These are phyloP conservation scores for Spea multiplicata DNA, from an alignment of 2,113 vertebrate genomes.

Conservation along the genomic window DNA sequence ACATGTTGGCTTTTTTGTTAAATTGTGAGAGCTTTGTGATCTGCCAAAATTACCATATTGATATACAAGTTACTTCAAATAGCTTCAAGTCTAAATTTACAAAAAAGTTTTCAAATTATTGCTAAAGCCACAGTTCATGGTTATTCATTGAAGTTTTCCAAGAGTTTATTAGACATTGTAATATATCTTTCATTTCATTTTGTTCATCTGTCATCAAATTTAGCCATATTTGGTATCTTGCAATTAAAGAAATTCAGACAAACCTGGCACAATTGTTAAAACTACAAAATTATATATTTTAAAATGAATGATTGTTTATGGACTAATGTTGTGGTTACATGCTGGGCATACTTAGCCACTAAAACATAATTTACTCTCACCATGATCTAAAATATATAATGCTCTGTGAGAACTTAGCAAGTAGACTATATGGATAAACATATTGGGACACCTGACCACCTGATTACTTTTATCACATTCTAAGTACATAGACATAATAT, in stretches of 20 bases:
- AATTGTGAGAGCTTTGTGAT: constrained; percentile 26
- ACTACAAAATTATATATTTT: no score
- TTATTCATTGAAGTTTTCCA: constrained; percentile 15
- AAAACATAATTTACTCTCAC: no score
- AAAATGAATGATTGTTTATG: no score
- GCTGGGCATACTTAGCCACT: no score
- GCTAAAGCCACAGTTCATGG: constrained; percentile 17
- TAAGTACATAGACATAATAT: no score
- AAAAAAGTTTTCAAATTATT: constrained; percentile 29
- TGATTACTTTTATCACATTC: no score
- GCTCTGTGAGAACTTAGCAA: no score
- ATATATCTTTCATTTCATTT: constrained; percentile 23
- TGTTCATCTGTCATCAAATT: constrained; percentile 36
- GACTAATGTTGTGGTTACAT: no score
- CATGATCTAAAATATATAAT: no score
- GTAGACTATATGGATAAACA: no score
- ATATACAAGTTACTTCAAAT: constrained; percentile 28
- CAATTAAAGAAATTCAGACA: constrained; percentile 21
- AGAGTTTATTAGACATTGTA: constrained; percentile 18
- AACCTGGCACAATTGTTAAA: background rate
- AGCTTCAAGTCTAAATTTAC: constrained; percentile 11
- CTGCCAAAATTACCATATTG: constrained; percentile 42
- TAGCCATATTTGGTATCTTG: background rate
- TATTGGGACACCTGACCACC: no score
- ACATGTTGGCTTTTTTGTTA: constrained; percentile 28